Evolutionary conservation across 2,888 invertebrate species (phyloP).

Genomic region (Thera britannica): DNA sequence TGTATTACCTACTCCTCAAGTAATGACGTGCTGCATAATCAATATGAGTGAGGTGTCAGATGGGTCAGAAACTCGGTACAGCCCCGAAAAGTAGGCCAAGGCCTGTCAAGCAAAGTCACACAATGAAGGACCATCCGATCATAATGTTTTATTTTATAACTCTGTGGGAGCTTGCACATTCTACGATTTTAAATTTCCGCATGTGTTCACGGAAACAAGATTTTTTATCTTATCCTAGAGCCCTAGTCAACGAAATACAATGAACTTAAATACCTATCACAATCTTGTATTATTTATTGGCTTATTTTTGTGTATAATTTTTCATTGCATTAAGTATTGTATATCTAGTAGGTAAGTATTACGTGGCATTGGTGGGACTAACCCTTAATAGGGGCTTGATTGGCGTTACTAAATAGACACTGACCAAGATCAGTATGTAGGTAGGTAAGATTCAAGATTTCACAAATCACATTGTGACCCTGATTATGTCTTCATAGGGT

Average conservation of each 20-base stretch:
- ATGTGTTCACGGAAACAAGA: too few relatives aligned
- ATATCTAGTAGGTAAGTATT: too few relatives aligned
- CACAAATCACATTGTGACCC: slow-evolving; percentile 5
- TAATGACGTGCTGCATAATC: not conserved
- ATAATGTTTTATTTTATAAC: not conserved
- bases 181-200: too few relatives aligned
- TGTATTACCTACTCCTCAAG: too few relatives aligned
- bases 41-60: slow-evolving; percentile 52
- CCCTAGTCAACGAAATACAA: too few relatives aligned
- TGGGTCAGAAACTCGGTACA: slow-evolving; percentile 13
- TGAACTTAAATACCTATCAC: too few relatives aligned
- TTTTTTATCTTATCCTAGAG: too few relatives aligned
- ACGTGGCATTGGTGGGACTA: too few relatives aligned
- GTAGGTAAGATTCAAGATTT: slow-evolving; percentile 2
- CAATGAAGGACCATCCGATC: not conserved
- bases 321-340: too few relatives aligned
- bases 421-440: not conserved
- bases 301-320: too few relatives aligned
- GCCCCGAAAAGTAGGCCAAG: slow-evolving; percentile 36
- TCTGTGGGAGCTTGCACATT: not conserved
- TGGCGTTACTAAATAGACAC: slow-evolving; percentile 1
- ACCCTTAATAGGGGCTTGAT: not conserved
- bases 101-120: slow-evolving; percentile 17
- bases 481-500: slow-evolving; percentile 15
- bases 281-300: too few relatives aligned